Evolutionary conservation across 2,888 invertebrate genomes (phyloP).

Genomic region (Diaperis boleti): DNA sequence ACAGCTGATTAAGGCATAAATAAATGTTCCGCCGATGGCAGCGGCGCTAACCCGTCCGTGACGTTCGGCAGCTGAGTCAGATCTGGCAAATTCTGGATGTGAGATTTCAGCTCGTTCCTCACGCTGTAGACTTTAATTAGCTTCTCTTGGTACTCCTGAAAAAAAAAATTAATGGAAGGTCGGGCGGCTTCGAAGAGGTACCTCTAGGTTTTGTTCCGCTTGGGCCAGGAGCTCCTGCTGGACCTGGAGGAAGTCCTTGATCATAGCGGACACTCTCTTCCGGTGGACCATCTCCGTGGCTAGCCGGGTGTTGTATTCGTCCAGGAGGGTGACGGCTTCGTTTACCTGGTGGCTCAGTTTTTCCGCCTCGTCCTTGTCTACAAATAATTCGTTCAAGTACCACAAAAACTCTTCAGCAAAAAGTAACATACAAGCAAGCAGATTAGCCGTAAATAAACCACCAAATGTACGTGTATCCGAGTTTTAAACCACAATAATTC

Average conservation of each 20-base stretch:
- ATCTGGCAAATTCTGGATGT: slow-evolving; percentile 94
- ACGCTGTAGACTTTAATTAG: slow-evolving; percentile 88
- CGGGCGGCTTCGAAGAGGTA: slow-evolving; percentile 61
- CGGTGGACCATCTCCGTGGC: slow-evolving; percentile 91
- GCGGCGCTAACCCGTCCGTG: slow-evolving; percentile 90
- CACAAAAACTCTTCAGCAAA: too few species aligned
- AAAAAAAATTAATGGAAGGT: slow-evolving; percentile 44
- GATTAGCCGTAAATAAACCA: too few species aligned
- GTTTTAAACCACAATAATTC: too few species aligned
- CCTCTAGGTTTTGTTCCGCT: slow-evolving; percentile 90
- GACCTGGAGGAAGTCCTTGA: slow-evolving; percentile 87
- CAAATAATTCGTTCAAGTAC: too few species aligned
- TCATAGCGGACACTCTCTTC: slow-evolving; percentile 85
- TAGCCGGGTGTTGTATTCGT: slow-evolving; percentile 90
- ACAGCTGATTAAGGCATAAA: slow-evolving; percentile 72
- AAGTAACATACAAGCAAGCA: too few species aligned
- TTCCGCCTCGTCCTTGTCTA: slow-evolving; percentile 84
- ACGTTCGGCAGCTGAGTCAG: slow-evolving; percentile 92
- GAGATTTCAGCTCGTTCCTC: slow-evolving; percentile 89
- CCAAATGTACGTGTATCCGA: too few species aligned
- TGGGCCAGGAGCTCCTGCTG: slow-evolving; percentile 88
- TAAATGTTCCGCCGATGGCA: slow-evolving; percentile 95
- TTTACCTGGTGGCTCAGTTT: slow-evolving; percentile 86
- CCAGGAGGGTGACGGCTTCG: slow-evolving; percentile 87
- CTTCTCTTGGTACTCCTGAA: slow-evolving; percentile 93